Base-by-base conservation (phyloP, 2,797 vertebrate species). In the Melopsittacus undulatus region DNA sequence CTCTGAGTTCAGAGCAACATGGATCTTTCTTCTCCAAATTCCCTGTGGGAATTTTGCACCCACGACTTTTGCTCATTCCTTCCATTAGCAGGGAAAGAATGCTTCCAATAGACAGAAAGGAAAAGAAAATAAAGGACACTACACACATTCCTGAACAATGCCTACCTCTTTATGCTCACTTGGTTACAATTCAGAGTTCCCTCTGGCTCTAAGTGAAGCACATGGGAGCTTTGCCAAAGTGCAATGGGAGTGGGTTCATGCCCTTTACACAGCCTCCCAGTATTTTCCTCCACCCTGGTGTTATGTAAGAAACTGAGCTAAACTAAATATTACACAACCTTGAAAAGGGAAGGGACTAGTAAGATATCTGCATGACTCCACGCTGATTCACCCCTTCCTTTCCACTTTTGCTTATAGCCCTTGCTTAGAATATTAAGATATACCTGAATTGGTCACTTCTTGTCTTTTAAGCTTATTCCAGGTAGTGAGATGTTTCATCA, bases 241-340 rank as follows among this genome's bases (percentile, higher is more conserved):
- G 52, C 40, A 74, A 26, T 38, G 45, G 40, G 84, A 97, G n/a
- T 18, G 42, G 23, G 45, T 46, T 85, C 61, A 85, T 87, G 69
- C 48, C 51, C 67, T 91, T 90, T 38, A 66, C 45, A 62, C 63
- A 70, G 48, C n/a, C 56, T 84, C 64, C 36, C 52, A 54, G 68
- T 48, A 56, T 78, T 68, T 64, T 86, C 57, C 75, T 91, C 91
- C 89, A 92, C 78, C 79, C 84, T 22, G 1, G 32, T 1, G 2
- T 95, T 96, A 93, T 48, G 79, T 92, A 89, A 93, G 75, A 85
- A 70, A 75, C 32, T 72, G 76, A 94, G 49, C 84, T 95, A 72
- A 95, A 93, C 62, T 85, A 89, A 95, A 87, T 94, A 95, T 94
- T 91, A 86, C 92, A 83, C 69, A 96, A 83, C 27, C 26, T 83